Evolutionary conservation across 1,140 invertebrate genomes (phyloP), one percentile per base, ranked within the genome.

Genomic region (Macrotrachela quadricornifera): DNA sequence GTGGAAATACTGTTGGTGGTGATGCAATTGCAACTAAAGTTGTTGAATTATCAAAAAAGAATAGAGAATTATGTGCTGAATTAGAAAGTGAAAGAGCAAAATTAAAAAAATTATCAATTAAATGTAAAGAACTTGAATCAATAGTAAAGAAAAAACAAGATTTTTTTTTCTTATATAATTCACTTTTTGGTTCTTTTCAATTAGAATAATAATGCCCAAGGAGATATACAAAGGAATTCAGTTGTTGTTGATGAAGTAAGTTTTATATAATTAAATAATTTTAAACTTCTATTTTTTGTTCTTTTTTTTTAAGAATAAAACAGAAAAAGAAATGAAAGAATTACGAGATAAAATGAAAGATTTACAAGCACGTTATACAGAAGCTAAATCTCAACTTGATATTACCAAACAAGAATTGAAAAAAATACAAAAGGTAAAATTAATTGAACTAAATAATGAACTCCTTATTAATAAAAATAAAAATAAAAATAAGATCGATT

Each of bases 1-100:
- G 58, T 41, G 30, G 41, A 6, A 56, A n/a, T n/a, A 53, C 46
- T 40, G 57, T 68, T 17, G 64, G 63, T 6, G 65, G 61, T 61
- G 67, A 69, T 54, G 63, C 64, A 36, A 67, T 66, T 48, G 65
- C 66, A 10, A 61, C 62, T 14, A 70, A 69, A 53, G 69, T 70
- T 48, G 64, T 70, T 4, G 68, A 70, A 53, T 57, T 70, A 12
- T 68, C 66, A 10, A 70, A 69, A 51, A 68, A 67, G 58, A 56
- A 68, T 12, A 55, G 68, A 16, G 65, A 70, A 50, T 56, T 68
- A 56, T 68, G 60, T 15, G 58, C 67, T 30, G 64, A 68, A 49
- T 51, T 67, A 37, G 67, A 70, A 57, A 58, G 59, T 15, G 67
- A 70, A 54, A 64, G 59, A 52, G 68, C 64, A 12, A 66, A 64